A percentile compares a stretch with the other conserved stretches of the same genome.
Conservation (phyloP, 2,888 invertebrate genomes). For the Dryomyza anilis region DNA sequence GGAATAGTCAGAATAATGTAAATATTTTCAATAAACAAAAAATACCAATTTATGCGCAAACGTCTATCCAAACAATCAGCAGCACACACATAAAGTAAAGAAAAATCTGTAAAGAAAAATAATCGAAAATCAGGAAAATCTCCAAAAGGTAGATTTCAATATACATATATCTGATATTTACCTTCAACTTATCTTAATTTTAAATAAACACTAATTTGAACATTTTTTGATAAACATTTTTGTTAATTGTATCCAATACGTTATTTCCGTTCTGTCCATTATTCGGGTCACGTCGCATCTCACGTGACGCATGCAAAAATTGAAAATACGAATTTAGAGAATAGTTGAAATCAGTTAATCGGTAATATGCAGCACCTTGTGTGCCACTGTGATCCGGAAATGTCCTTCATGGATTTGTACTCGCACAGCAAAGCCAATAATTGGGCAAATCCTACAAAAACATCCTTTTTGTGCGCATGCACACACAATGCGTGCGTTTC, state of each 20-base stretch:
- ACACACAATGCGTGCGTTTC: slow-evolving; percentile 16
- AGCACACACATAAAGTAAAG: not conserved
- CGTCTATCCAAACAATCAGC: not conserved
- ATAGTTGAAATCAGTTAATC: no score
- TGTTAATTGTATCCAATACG: not conserved
- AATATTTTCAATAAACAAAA: not conserved
- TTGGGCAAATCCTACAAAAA: slow-evolving; percentile 27
- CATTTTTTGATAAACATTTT: not conserved
- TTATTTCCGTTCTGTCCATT: not conserved
- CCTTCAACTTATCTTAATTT: slow-evolving; percentile 1
- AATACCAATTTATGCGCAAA: not conserved
- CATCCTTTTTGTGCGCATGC: slow-evolving; percentile 15
- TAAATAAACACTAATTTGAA: slow-evolving; percentile 9
- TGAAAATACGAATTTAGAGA: not conserved
- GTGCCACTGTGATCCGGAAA: slow-evolving; percentile 21
- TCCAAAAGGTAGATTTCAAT: no score
- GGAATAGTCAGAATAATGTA: not conserved
- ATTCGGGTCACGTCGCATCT: slow-evolving; percentile 13
- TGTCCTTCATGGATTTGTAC: slow-evolving; percentile 20
- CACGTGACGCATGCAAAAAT: slow-evolving; percentile 19
- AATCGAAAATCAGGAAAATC: not conserved
- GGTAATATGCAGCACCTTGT: slow-evolving; percentile 5
- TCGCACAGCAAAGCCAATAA: slow-evolving; percentile 14
- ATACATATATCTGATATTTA: not conserved
- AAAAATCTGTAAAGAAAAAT: not conserved